Evolutionary conservation across 2,888 invertebrate species (phyloP).

Genomic region (Stenurella melanura): DNA sequence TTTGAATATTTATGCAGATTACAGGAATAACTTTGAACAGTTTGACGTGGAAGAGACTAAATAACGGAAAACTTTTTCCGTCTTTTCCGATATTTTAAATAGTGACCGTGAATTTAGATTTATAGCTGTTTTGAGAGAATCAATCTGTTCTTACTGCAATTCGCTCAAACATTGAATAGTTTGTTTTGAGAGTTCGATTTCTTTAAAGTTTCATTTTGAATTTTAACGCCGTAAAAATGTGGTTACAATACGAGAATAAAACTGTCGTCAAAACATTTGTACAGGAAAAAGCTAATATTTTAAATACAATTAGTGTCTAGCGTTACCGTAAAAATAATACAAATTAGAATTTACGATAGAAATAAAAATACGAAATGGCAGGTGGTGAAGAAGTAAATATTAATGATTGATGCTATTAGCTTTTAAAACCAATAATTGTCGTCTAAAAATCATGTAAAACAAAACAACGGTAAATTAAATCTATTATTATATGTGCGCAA

Average conservation of each 20-base stretch:
- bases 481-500: not conserved
- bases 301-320: conserved; percentile 35
- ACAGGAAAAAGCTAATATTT: conserved; percentile 30
- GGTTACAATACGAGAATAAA: conserved; percentile 23
- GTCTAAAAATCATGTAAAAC: conserved; percentile 22
- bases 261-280: conserved; percentile 34
- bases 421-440: conserved; percentile 31
- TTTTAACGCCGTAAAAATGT: conserved; percentile 16
- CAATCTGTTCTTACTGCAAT: conserved; percentile 29
- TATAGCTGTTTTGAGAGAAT: conserved; percentile 39
- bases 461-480: conserved; percentile 21
- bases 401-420: conserved; percentile 31
- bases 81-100: conserved; percentile 31
- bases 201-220: conserved; percentile 8
- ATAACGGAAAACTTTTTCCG: conserved; percentile 23
- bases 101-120: conserved; percentile 30
- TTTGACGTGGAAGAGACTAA: conserved; percentile 28
- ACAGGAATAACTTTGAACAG: conserved; percentile 24
- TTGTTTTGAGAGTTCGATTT: conserved; percentile 20
- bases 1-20: conserved; percentile 36
- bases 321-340: conserved; percentile 33
- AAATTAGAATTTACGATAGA: conserved; percentile 38
- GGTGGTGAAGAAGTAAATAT: conserved; percentile 36
- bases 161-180: conserved; percentile 24
- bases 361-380: conserved; percentile 33